Base-by-base conservation (phyloP, 2,113 vertebrate genomes). In the Oostethus manadensis region DNA sequence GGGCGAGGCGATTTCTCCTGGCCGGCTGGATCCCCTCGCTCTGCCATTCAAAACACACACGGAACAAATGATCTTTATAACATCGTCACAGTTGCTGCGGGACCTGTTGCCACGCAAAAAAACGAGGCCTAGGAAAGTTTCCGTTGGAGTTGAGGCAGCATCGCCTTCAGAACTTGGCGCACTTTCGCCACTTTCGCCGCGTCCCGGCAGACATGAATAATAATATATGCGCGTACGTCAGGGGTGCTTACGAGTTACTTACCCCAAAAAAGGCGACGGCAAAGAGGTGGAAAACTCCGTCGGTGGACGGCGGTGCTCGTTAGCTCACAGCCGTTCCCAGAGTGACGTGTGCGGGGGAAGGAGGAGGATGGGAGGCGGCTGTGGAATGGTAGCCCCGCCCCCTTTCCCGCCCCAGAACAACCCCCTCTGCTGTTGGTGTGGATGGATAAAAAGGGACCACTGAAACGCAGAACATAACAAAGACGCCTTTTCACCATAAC, bases 111-210 rank as follows among this genome's bases (percentile, higher is more conserved):
- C 60, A 59, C 68, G 23, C 8, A 53, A 1, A 80, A n/a, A 67
- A 79, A 66, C 76, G 64, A 79, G 85, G 86, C 88, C 84, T 51
- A 67, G 61, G 64, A 83, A 87, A 89, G 77, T 88, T 90, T 82
- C 78, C 63, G 68, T 64, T 66, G 70, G 62, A 72, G 73, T 79
- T 75, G 20, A 20, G 21, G 3, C 45, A 66, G 66, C 75, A 71
- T 74, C 77, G 77, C 55, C 64, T 14, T 42, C 54, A 47, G 2
- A 84, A 88, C 75, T 84, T 85, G 76, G 2, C 35, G 50, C 60
- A 53, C 51, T 21, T 38, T 60, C n/a, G 3, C 45, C 16, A n/a
- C 5, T 18, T 51, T n/a, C 46, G 20, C 33, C 0, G 45, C 8
- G 1, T 18, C 4, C 46, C n/a, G 0, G 16, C 1, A 14, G 2